These are phyloP conservation scores for Philereme vetulata DNA, from an alignment of 2,888 invertebrate species.

Conservation along the genomic window DNA sequence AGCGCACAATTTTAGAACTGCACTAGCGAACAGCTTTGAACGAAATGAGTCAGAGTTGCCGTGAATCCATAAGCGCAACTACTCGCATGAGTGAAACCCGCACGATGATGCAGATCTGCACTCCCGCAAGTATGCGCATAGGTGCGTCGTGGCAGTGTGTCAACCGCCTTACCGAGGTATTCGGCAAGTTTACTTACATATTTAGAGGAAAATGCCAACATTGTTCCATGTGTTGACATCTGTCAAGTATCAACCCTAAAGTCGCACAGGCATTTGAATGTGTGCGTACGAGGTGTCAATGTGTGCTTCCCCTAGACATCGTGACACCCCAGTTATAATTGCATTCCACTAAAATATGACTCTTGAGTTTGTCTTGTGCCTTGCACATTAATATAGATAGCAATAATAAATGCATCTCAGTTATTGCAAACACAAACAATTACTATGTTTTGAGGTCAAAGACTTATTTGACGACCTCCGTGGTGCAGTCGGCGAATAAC, in stretches of 20 bases:
- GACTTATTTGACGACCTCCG: too few relatives aligned
- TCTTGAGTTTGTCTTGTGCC: conserved; percentile 61
- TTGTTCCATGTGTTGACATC: conserved; percentile 6
- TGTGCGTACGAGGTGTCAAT: conserved; percentile 50
- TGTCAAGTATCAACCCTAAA: conserved; percentile 55
- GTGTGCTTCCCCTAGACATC: conserved; percentile 60
- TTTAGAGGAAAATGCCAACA: neutral
- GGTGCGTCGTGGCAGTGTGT: too few relatives aligned
- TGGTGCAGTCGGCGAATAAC: too few relatives aligned
- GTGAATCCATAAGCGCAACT: too few relatives aligned
- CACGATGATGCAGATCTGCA: too few relatives aligned
- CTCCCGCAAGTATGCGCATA: too few relatives aligned
- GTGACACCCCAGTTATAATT: conserved; percentile 77
- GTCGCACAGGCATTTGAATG: conserved; percentile 62
- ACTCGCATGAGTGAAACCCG: too few relatives aligned
- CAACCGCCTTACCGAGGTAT: too few relatives aligned
- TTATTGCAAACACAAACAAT: neutral
- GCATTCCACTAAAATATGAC: conserved; percentile 81
- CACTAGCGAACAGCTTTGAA: too few relatives aligned
- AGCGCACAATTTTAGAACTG: too few relatives aligned
- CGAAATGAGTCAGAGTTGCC: too few relatives aligned
- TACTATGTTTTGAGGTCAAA: too few relatives aligned
- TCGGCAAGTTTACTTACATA: neutral
- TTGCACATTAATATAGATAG: conserved; percentile 37
- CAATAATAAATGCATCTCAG: conserved; percentile 3